Conservation (phyloP, 2,797 vertebrate genomes). For the Betta splendens region DNA sequence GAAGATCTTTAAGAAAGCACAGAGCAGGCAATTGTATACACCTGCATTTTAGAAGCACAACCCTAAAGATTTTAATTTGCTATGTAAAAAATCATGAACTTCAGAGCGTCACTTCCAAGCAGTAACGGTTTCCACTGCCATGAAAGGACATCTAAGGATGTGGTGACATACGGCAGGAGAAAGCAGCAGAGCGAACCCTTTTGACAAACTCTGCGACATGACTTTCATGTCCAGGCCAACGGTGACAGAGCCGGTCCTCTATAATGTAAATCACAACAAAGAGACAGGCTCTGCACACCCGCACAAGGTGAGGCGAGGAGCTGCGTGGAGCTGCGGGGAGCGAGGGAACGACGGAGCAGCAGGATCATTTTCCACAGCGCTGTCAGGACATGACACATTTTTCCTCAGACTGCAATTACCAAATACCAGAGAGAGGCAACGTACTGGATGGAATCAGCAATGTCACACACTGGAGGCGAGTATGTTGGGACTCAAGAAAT, state of each 20-base stretch:
- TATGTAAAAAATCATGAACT: background rate
- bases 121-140: background rate
- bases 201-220: constrained; percentile 20
- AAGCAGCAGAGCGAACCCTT: background rate
- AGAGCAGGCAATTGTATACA: too few species aligned
- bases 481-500: constrained; percentile 14
- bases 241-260: constrained; percentile 39
- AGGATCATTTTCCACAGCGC: constrained; percentile 36
- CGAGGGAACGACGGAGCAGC: constrained; percentile 27
- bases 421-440: constrained; percentile 63
- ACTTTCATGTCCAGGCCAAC: constrained; percentile 17
- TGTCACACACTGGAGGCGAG: constrained; percentile 19
- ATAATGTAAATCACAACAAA: constrained; percentile 44
- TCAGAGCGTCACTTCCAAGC: background rate
- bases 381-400: constrained; percentile 70
- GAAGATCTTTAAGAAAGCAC: too few species aligned
- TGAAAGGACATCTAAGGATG: background rate
- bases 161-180: background rate
- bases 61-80: background rate
- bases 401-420: constrained; percentile 63
- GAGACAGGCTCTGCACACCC: constrained; percentile 25
- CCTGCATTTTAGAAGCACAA: too few species aligned
- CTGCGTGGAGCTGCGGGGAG: constrained; percentile 15
- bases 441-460: constrained; percentile 22
- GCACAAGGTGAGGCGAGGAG: constrained; percentile 25